Base-by-base conservation (phyloP, 2,888 invertebrate genomes). In the Smittia sp. region DNA sequence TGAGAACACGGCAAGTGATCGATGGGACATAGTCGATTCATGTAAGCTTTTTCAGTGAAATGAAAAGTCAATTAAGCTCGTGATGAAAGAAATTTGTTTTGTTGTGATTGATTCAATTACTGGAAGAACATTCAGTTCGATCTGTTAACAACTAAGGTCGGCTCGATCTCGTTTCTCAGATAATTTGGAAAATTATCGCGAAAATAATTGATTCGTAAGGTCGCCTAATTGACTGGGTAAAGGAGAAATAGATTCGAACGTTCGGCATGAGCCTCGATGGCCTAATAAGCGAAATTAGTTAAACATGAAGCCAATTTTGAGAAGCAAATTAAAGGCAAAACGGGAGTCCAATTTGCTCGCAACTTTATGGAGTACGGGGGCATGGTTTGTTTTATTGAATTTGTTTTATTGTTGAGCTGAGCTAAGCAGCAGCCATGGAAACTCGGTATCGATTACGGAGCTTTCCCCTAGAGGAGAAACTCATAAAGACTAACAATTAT, bases 31-130 rank as follows among this genome's bases (percentile, higher is more conserved):
- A 22, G 58, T 58, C 18, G 20, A 66, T 32, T 68, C 39, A n/a
- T n/a, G n/a, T n/a, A n/a, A n/a, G n/a, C 1, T 68, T 39, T 68
- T 68, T 68, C 41, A 46, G 41, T 4, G 6, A 65, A 65, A 65
- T 65, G 65, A 65, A 25, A 65, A 65, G 32, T 65, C 65, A 65
- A 65, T 65, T 65, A 65, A 22, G 58, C 22, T 20, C 9, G 58
- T 58, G 18, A 58, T 58, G 22, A 58, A 22, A 58, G 58, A 58
- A 18, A 58, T 9, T 46, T 58, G 52, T 52, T 9, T n/a, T 52
- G 6, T 58, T 58, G 66, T 66, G 32, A 66, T 66, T 66, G 66
- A 66, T 18, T 66, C 66, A 66, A 66, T 66, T 58, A 58, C 22
- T 7, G 13, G 18, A 1, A 22, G 22, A 18, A 58, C 58, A 58